These are phyloP conservation scores for Ctena decussata DNA, from an alignment of 2,888 invertebrate species.

Conservation along the genomic window DNA sequence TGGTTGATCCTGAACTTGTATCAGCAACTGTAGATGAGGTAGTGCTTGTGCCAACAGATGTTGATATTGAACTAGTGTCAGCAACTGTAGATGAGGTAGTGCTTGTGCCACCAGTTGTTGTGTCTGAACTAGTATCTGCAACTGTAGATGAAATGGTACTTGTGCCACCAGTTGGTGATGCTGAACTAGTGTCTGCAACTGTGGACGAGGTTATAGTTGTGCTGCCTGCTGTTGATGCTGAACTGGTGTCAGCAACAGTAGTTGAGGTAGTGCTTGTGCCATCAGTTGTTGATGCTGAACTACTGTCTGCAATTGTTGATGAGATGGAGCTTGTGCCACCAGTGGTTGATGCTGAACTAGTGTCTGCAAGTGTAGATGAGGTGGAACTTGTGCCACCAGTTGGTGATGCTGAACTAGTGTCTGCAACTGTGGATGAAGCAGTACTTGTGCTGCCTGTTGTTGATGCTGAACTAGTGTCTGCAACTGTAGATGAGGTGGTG, in stretches of 20 bases:
- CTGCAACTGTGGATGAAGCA: neutral
- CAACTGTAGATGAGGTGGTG: neutral
- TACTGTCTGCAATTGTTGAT: neutral
- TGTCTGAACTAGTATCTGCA: neutral
- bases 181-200: neutral
- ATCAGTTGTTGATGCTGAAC: neutral
- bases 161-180: neutral
- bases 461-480: neutral
- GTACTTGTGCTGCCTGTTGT: neutral
- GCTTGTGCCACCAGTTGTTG: neutral
- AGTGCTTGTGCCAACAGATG: neutral
- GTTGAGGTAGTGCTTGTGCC: neutral
- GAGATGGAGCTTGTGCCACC: neutral
- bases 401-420: neutral
- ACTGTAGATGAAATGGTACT: neutral
- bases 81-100: neutral
- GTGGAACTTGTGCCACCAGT: neutral
- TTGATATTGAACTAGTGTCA: neutral
- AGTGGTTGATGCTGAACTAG: neutral
- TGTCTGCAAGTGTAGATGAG: neutral
- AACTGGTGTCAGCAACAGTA: neutral
- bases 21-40: neutral
- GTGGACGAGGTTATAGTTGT: neutral
- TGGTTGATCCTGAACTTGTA: neutral
- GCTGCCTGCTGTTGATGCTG: slow-evolving; percentile 2